Evolutionary conservation across 2,888 invertebrate genomes (phyloP).

Genomic region (Laspeyria flexula): DNA sequence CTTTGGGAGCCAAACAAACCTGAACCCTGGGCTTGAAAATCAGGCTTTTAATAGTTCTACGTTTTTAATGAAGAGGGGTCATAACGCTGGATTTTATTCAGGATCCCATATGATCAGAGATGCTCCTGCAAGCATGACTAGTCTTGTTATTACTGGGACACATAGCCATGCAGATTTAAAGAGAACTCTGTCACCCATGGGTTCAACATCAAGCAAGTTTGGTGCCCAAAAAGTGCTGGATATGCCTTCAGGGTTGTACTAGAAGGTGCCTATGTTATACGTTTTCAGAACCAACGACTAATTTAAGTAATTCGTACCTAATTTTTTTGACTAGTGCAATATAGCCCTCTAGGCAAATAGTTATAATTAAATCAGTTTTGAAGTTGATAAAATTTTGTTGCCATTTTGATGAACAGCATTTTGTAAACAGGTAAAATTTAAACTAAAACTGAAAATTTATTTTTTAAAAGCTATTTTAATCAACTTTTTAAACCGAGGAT

Average conservation of each 20-base stretch:
- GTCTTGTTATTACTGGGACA: slow-evolving; percentile 75
- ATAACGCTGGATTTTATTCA: slow-evolving; percentile 88
- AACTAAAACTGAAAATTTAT: too few relatives aligned
- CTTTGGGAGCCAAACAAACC: slow-evolving; percentile 66
- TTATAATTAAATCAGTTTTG: slow-evolving; percentile 32
- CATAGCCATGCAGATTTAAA: slow-evolving; percentile 79
- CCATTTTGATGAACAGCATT: neutral
- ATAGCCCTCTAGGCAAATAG: slow-evolving; percentile 58
- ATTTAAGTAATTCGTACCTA: slow-evolving; percentile 76
- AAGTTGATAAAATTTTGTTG: slow-evolving; percentile 9
- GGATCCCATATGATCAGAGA: slow-evolving; percentile 82
- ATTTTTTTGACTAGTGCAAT: slow-evolving; percentile 80
- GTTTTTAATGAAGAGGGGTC: slow-evolving; percentile 88
- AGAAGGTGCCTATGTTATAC: slow-evolving; percentile 47
- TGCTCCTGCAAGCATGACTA: slow-evolving; percentile 81
- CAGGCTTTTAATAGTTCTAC: slow-evolving; percentile 78
- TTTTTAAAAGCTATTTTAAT: neutral
- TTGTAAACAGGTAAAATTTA: too few relatives aligned
- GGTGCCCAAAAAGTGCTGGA: slow-evolving; percentile 89
- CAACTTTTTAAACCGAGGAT: slow-evolving; percentile 28
- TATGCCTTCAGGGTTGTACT: slow-evolving; percentile 91
- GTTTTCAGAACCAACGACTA: slow-evolving; percentile 81
- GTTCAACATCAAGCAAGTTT: slow-evolving; percentile 64
- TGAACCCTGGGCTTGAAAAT: slow-evolving; percentile 68
- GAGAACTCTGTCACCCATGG: slow-evolving; percentile 73